phyloP scores from a whole-genome alignment of 2,113 vertebrate species.

The Upupa epops region DNA sequence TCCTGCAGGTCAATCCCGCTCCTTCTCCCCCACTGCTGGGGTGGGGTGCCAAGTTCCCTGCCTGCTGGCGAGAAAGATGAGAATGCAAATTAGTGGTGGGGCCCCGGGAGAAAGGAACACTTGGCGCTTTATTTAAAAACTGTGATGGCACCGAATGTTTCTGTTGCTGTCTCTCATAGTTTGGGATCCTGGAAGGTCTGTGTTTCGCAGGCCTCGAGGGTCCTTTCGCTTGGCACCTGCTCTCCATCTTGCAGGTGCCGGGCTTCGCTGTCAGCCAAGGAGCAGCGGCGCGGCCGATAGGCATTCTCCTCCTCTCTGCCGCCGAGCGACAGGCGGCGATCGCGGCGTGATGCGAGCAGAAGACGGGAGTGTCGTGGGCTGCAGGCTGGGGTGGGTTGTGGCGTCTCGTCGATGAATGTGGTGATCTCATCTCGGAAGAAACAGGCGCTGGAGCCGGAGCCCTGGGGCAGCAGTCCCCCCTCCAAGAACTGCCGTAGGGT shows the following conservation, averaged over 20 bases:
- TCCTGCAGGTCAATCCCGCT: background rate
- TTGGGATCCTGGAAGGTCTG: conserved; percentile 59
- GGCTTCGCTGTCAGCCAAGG: conserved; percentile 63
- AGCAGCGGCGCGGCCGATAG: conserved; percentile 63
- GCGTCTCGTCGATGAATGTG: conserved; percentile 81
- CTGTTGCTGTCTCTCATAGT: conserved; percentile 44
- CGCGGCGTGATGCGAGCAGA: background rate
- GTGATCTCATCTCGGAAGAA: conserved; percentile 85
- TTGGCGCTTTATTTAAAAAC: conserved; percentile 55
- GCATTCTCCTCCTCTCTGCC: conserved; percentile 63
- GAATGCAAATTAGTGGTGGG: conserved; percentile 34
- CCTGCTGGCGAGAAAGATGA: conserved; percentile 60
- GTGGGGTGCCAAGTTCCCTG: background rate
- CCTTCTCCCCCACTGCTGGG: background rate
- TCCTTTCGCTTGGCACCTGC: conserved; percentile 45
- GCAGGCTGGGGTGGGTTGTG: conserved; percentile 75
- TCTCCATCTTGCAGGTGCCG: conserved; percentile 20
- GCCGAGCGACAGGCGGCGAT: conserved; percentile 71
- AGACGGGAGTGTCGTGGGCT: conserved; percentile 76
- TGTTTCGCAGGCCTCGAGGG: conserved; percentile 40
- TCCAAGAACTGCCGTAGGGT: conserved; percentile 79
- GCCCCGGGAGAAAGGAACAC: conserved; percentile 8
- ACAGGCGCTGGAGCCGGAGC: conserved; percentile 67
- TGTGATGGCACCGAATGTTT: conserved; percentile 27
- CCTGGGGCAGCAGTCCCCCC: conserved; percentile 65